Percentiles rank a stretch among this genome's conserved stretches.
Evolutionary conservation across 2,113 vertebrate genomes (phyloP).

Genomic region (Balaeniceps rex): DNA sequence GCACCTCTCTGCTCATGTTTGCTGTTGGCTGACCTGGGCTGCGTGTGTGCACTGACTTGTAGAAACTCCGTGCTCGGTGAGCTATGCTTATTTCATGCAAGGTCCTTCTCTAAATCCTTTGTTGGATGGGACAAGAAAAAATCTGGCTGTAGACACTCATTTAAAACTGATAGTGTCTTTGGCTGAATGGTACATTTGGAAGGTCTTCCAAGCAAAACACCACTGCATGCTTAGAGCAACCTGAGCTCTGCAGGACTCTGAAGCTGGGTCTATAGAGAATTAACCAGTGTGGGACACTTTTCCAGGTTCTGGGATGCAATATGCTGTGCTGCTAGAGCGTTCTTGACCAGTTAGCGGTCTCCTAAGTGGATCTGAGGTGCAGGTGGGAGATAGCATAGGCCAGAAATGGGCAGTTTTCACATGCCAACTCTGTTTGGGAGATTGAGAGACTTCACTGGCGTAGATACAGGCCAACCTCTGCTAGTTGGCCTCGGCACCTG

Average conservation of each 20-base stretch:
- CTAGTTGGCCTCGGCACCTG: background rate
- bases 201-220: background rate
- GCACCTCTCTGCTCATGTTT: background rate
- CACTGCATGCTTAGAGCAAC: background rate
- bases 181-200: background rate
- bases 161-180: background rate
- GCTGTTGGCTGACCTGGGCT: background rate
- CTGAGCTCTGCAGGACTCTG: background rate
- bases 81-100: background rate
- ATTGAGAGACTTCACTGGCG: background rate
- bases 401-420: background rate
- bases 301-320: background rate
- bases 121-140: background rate
- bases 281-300: background rate
- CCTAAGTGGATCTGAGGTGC: background rate
- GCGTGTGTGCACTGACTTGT: background rate
- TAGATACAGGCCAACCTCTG: background rate
- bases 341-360: background rate
- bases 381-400: background rate
- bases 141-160: background rate
- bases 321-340: background rate
- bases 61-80: background rate
- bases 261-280: background rate
- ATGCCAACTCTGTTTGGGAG: background rate
- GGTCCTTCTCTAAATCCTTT: background rate